Percentiles rank a stretch among this genome's conserved stretches.
Evolutionary conservation across 2,888 invertebrate genomes (phyloP).

Genomic region (Lagria hirta): DNA sequence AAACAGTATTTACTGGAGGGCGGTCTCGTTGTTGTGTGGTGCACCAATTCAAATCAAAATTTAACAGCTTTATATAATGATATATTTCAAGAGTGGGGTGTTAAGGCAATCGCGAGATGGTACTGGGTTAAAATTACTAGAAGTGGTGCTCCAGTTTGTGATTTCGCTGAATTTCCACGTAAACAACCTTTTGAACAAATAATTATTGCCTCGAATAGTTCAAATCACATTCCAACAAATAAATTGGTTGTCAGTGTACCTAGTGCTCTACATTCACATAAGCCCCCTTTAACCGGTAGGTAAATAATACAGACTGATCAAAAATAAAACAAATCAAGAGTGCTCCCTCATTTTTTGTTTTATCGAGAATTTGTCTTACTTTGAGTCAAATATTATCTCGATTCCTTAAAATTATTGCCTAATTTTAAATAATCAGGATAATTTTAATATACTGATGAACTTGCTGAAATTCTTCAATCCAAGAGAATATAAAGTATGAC

Average conservation of each 20-base stretch:
- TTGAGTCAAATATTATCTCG: too few relatives aligned
- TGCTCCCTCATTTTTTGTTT: too few relatives aligned
- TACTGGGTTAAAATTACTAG: slow-evolving; percentile 81
- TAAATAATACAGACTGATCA: too few relatives aligned
- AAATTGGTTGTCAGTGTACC: slow-evolving; percentile 80
- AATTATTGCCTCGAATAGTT: slow-evolving; percentile 59
- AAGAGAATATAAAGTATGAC: too few relatives aligned
- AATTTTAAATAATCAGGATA: slow-evolving; percentile 1
- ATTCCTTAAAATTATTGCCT: background rate
- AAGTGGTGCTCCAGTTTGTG: slow-evolving; percentile 36
- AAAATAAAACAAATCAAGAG: too few relatives aligned
- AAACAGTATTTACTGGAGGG: slow-evolving; percentile 61
- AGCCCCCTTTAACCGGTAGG: slow-evolving; percentile 80
- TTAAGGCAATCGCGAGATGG: slow-evolving; percentile 73
- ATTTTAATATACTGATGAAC: too few relatives aligned
- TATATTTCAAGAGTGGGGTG: slow-evolving; percentile 80
- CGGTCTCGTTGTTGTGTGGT: slow-evolving; percentile 84
- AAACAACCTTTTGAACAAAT: slow-evolving; percentile 91
- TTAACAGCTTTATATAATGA: slow-evolving; percentile 65
- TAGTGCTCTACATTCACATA: slow-evolving; percentile 92
- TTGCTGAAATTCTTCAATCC: too few relatives aligned
- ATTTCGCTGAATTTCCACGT: slow-evolving; percentile 54
- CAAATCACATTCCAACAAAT: slow-evolving; percentile 38
- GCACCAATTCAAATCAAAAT: slow-evolving; percentile 81
- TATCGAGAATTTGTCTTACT: too few relatives aligned